These are phyloP conservation scores for Nasonia longicornis DNA, from an alignment of 1,140 invertebrate species.

Conservation along the genomic window DNA sequence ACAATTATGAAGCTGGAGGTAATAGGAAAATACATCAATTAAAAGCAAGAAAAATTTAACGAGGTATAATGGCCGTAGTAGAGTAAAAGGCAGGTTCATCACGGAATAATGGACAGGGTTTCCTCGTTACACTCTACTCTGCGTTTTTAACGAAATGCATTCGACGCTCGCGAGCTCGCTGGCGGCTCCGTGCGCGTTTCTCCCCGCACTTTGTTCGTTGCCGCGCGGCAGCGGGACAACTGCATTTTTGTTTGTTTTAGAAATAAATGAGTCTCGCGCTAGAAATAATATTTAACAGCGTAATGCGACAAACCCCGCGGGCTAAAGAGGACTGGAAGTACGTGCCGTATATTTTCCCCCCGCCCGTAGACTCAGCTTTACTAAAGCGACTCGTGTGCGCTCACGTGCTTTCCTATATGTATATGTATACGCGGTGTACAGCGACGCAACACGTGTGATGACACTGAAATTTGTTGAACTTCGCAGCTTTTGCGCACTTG, in stretches of 20 bases:
- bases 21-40: constrained; percentile 49
- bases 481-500: constrained; percentile 19
- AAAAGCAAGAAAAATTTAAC: constrained; percentile 49
- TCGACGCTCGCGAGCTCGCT: constrained; percentile 6
- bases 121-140: constrained; percentile 42
- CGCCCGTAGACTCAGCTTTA: constrained; percentile 49
- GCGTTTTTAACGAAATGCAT: constrained; percentile 53
- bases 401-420: constrained; percentile 12
- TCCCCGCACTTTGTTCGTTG: constrained; percentile 54
- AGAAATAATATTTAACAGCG: constrained; percentile 61
- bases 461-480: constrained; percentile 48
- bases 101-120: constrained; percentile 43
- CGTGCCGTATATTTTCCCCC: constrained; percentile 55
- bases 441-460: constrained; percentile 45
- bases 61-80: constrained; percentile 42
- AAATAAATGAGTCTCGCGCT: constrained; percentile 56
- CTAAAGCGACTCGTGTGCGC: constrained; percentile 10
- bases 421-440: not conserved
- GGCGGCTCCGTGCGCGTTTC: constrained; percentile 31
- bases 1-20: constrained; percentile 42
- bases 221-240: constrained; percentile 48
- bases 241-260: constrained; percentile 59
- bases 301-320: constrained; percentile 54
- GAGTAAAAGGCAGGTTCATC: constrained; percentile 46
- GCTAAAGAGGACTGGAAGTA: constrained; percentile 44